These are phyloP conservation scores for Pogonophryne albipinna DNA, from an alignment of 2,797 vertebrate species.

Conservation along the genomic window DNA sequence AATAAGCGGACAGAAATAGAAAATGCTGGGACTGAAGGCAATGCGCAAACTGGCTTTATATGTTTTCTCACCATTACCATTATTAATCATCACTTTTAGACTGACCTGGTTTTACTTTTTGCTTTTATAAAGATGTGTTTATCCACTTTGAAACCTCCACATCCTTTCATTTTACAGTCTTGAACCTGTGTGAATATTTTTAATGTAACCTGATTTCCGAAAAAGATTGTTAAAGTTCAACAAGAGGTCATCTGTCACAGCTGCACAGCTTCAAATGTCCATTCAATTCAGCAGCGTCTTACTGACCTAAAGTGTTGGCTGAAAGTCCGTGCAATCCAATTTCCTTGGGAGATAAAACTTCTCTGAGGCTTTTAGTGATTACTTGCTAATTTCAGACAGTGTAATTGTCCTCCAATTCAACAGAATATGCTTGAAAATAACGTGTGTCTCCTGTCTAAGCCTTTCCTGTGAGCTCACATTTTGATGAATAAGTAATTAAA, in stretches of 20 bases:
- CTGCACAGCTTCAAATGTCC: slow-evolving; percentile 49
- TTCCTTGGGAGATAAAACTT: slow-evolving; percentile 62
- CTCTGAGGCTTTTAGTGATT: slow-evolving; percentile 60
- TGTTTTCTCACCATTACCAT: slow-evolving; percentile 1
- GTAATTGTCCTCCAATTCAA: slow-evolving; percentile 56
- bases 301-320: slow-evolving; percentile 59
- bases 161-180: background rate
- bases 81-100: background rate
- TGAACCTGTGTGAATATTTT: slow-evolving; percentile 3
- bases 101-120: background rate
- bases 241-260: slow-evolving; percentile 36
- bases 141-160: background rate
- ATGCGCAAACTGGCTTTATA: slow-evolving; percentile 15
- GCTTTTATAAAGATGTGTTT: background rate
- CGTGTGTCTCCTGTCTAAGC: slow-evolving; percentile 29
- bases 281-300: slow-evolving; percentile 52
- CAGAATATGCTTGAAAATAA: slow-evolving; percentile 43
- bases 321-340: slow-evolving; percentile 60
- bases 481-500: slow-evolving; percentile 31
- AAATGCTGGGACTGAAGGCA: slow-evolving; percentile 25
- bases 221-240: slow-evolving; percentile 36
- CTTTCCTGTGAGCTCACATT: slow-evolving; percentile 29
- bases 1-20: background rate
- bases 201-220: slow-evolving; percentile 9
- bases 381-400: slow-evolving; percentile 59